These are phyloP conservation scores for Autographa pulchrina DNA, from an alignment of 2,888 invertebrate species.

Conservation along the genomic window DNA sequence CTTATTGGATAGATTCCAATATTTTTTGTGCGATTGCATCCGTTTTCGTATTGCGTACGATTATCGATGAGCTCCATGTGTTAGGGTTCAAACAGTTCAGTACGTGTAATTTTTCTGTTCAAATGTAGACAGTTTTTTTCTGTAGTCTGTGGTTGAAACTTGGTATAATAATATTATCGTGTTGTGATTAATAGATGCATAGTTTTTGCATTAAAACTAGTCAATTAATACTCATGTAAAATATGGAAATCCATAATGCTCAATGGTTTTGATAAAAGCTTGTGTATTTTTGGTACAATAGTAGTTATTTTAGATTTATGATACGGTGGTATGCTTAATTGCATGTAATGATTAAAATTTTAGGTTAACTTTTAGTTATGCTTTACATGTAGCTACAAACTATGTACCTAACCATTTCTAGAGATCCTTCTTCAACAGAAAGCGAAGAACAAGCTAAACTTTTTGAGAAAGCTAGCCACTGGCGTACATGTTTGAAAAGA, in stretches of 20 bases:
- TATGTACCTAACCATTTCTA: background rate
- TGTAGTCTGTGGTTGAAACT: background rate
- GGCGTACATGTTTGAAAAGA: slow-evolving; percentile 6
- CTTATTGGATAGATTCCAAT: slow-evolving; percentile 87
- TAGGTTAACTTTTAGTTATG: background rate
- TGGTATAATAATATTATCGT: background rate
- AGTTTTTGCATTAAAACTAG: background rate
- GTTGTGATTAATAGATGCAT: background rate
- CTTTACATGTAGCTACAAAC: background rate
- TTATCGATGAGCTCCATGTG: slow-evolving; percentile 69
- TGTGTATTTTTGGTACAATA: background rate
- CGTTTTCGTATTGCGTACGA: slow-evolving; percentile 77
- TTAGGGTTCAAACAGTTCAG: slow-evolving; percentile 54
- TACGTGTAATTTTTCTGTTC: slow-evolving; percentile 35
- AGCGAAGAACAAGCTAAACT: background rate
- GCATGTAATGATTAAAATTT: background rate
- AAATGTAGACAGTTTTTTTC: background rate
- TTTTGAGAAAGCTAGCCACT: slow-evolving; percentile 7
- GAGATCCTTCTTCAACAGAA: background rate
- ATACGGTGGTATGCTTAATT: too few species aligned
- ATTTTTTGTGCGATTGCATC: slow-evolving; percentile 83
- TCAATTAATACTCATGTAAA: background rate
- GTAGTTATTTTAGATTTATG: too few species aligned
- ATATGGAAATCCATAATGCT: background rate
- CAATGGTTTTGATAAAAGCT: background rate